Evolutionary conservation across 1,140 invertebrate genomes (phyloP).

Genomic region (Phortica variegata): DNA sequence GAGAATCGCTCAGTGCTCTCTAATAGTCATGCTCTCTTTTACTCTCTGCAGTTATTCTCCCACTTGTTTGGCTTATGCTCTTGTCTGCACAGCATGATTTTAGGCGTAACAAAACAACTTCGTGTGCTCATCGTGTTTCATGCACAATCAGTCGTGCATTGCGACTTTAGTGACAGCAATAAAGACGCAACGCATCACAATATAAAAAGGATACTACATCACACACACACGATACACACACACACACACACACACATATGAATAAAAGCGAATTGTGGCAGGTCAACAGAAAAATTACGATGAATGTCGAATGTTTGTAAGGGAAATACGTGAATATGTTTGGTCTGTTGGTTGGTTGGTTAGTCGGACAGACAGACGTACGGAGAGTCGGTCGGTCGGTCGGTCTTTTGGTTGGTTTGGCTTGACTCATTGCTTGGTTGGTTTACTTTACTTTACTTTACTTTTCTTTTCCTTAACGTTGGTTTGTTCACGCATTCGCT

Average conservation of each 20-base stretch:
- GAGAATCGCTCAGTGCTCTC: neutral
- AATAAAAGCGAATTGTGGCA: constrained; percentile 42
- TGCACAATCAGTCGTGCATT: neutral
- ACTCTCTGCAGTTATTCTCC: neutral
- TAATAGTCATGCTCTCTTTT: neutral
- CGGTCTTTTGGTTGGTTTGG: constrained; percentile 9
- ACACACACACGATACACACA: neutral
- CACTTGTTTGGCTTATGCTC: neutral
- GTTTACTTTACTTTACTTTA: no score
- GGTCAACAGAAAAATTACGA: constrained; percentile 22
- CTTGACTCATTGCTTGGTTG: neutral
- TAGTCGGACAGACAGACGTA: no score
- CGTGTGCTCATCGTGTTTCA: neutral
- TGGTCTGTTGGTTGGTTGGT: constrained; percentile 5
- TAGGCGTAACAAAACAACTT: neutral
- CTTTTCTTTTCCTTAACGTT: no score
- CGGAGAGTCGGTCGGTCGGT: no score
- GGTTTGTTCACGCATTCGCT: neutral
- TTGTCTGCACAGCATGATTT: neutral
- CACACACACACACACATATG: constrained; percentile 30
- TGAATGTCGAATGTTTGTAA: no score
- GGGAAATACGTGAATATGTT: constrained; percentile 24
- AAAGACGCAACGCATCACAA: neutral
- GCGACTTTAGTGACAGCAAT: neutral
- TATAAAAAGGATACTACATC: neutral